Evolutionary conservation across 2,888 invertebrate genomes (phyloP), one percentile per base, ranked within the genome.

Genomic region (Diadegma fenestrale): DNA sequence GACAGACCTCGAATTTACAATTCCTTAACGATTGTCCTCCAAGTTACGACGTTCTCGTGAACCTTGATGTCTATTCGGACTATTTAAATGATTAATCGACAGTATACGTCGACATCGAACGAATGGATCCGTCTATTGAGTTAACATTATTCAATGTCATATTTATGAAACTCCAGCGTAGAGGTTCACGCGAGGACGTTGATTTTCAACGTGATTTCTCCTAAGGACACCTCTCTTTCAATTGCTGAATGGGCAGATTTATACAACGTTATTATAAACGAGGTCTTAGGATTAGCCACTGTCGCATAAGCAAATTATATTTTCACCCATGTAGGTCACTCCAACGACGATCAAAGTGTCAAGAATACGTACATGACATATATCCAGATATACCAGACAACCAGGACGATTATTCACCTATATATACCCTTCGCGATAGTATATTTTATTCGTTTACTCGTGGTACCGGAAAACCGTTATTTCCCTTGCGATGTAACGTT

Each of bases 281-380:
- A 79, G 63, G 22, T 51, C 37, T 58, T 58, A 85, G 85, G 75
- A 85, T 85, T 68, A 85, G 69, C 69, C 75, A 41, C 33, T 68
- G 82, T 80, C 72, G 76, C 37, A 58, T 26, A 77, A 80, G 82
- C 79, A 72, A 80, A 82, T 82, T 80, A 82, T 77, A 68, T 85
- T 85, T 85, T 82, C 76, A 51, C 61, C 45, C 41, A 51, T 85
- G 71, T 85, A 77, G 85, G 85, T 85, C 85, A 85, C 76, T 82
- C 81, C 41, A 72, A 51, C 37, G 82, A 71, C 82, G 51, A 84
- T 85, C 73, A 82, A 79, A 79, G 69, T 79, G 69, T 69, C 63
- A 58, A 19, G 69, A 75, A 75, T 81, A 77, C 33, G 41, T 64
- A 58, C 17, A 45, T 43, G 37, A 33, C 12, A 58, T 33, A 68